phyloP scores from a whole-genome alignment of 2,797 vertebrate genomes.

The Ambastaia sidthimunki region DNA sequence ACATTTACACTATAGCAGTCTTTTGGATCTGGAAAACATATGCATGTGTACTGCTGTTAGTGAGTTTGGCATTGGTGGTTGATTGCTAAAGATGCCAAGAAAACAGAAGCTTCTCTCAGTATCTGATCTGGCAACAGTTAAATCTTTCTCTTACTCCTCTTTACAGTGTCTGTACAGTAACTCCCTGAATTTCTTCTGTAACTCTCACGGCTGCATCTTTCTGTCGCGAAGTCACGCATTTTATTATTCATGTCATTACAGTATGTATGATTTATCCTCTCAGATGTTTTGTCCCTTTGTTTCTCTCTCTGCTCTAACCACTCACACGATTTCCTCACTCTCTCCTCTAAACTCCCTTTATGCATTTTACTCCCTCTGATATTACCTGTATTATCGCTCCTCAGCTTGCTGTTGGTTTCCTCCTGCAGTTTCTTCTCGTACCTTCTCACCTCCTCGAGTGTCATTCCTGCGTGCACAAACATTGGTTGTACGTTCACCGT shows the following conservation, averaged over 20 bases:
- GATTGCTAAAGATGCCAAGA: background rate
- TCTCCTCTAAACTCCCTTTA: constrained; percentile 15
- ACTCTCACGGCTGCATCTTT: background rate
- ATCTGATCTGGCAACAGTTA: background rate
- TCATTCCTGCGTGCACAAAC: constrained; percentile 72
- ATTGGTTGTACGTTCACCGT: background rate
- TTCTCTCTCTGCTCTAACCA: background rate
- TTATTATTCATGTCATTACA: background rate
- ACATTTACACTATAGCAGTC: background rate
- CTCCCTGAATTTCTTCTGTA: background rate
- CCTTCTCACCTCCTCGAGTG: constrained; percentile 79
- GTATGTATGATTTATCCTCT: background rate
- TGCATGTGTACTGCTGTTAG: background rate
- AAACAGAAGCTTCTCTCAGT: background rate
- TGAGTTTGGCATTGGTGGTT: background rate
- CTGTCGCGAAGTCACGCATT: background rate
- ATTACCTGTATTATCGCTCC: constrained; percentile 76
- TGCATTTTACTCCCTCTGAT: constrained; percentile 60
- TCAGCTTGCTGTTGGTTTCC: constrained; percentile 84
- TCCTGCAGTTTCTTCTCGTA: constrained; percentile 79
- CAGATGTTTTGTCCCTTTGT: background rate
- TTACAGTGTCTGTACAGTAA: background rate
- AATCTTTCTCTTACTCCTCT: background rate
- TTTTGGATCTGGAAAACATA: background rate
- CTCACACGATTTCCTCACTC: background rate